phyloP scores from a whole-genome alignment of 1,140 invertebrate genomes.

The Antheraea pernyi region DNA sequence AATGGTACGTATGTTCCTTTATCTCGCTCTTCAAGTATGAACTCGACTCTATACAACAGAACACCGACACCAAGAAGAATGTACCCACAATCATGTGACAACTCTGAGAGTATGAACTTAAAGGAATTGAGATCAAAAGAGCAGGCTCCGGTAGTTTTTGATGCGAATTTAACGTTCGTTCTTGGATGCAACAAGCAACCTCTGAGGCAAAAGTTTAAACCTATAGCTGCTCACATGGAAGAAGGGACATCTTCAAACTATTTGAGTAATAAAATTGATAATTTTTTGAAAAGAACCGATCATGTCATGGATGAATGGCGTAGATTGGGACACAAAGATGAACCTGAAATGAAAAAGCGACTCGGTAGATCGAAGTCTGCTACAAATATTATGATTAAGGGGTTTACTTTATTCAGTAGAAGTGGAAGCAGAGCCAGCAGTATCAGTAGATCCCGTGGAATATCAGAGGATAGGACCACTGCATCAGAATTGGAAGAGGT shows the following conservation, averaged over 20 bases:
- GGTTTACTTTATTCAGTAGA: slow-evolving; percentile 86
- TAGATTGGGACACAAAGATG: slow-evolving; percentile 81
- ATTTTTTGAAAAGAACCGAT: slow-evolving; percentile 90
- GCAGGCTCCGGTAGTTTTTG: slow-evolving; percentile 88
- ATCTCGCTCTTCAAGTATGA: slow-evolving; percentile 68
- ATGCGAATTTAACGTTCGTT: slow-evolving; percentile 89
- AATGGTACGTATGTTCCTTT: slow-evolving; percentile 64
- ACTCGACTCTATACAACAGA: slow-evolving; percentile 60
- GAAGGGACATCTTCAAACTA: slow-evolving; percentile 87
- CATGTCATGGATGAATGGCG: slow-evolving; percentile 93
- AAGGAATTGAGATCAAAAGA: slow-evolving; percentile 82
- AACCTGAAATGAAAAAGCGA: slow-evolving; percentile 66
- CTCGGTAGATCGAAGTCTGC: slow-evolving; percentile 85
- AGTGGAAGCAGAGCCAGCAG: slow-evolving; percentile 77
- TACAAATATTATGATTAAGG: slow-evolving; percentile 89
- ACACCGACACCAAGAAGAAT: slow-evolving; percentile 80
- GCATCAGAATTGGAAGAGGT: slow-evolving; percentile 83
- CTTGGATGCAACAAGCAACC: slow-evolving; percentile 85
- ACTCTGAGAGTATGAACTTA: slow-evolving; percentile 65
- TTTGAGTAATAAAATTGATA: slow-evolving; percentile 86
- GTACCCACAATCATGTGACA: slow-evolving; percentile 82
- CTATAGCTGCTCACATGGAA: slow-evolving; percentile 86
- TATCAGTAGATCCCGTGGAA: slow-evolving; percentile 73
- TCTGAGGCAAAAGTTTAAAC: slow-evolving; percentile 83
- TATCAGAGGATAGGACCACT: slow-evolving; percentile 81